These are phyloP conservation scores for Thaumetopoea pityocampa DNA, from an alignment of 1,140 invertebrate genomes.

Conservation along the genomic window DNA sequence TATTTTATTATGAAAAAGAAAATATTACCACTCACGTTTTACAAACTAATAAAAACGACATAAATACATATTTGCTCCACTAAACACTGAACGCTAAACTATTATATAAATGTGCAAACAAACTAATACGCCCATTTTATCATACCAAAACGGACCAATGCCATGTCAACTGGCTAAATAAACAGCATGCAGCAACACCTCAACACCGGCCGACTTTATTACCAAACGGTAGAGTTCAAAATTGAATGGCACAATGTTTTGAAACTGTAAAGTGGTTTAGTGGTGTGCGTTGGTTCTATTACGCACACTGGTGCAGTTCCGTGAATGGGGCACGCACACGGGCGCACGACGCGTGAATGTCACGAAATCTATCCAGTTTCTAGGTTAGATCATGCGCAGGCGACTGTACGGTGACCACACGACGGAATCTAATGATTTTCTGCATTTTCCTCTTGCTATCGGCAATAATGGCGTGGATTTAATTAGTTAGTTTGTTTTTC, in stretches of 20 bases:
- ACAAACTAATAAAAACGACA: conserved; percentile 5
- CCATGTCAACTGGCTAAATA: conserved; percentile 44
- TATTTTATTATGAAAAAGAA: neutral
- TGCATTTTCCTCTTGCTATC: too few species aligned
- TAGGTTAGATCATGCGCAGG: conserved; percentile 68
- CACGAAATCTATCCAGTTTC: conserved; percentile 69
- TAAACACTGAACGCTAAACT: conserved; percentile 38
- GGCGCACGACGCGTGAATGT: conserved; percentile 40
- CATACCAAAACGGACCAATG: conserved; percentile 67
- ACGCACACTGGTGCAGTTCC: conserved; percentile 34
- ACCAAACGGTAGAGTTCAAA: conserved; percentile 24
- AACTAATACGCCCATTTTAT: conserved; percentile 64
- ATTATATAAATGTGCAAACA: conserved; percentile 50
- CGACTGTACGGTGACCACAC: conserved; percentile 43
- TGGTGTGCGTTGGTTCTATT: conserved; percentile 29
- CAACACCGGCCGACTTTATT: conserved; percentile 14
- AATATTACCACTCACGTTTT: neutral
- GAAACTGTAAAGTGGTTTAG: conserved; percentile 19
- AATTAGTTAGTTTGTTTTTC: too few species aligned
- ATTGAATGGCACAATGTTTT: conserved; percentile 8
- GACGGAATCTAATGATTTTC: too few species aligned
- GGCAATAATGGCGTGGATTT: too few species aligned
- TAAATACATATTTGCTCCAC: conserved; percentile 7
- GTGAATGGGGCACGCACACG: conserved; percentile 54
- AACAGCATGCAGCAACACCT: conserved; percentile 12